phyloP scores from a whole-genome alignment of 2,888 invertebrate species.

The Luperina nickerlii region DNA sequence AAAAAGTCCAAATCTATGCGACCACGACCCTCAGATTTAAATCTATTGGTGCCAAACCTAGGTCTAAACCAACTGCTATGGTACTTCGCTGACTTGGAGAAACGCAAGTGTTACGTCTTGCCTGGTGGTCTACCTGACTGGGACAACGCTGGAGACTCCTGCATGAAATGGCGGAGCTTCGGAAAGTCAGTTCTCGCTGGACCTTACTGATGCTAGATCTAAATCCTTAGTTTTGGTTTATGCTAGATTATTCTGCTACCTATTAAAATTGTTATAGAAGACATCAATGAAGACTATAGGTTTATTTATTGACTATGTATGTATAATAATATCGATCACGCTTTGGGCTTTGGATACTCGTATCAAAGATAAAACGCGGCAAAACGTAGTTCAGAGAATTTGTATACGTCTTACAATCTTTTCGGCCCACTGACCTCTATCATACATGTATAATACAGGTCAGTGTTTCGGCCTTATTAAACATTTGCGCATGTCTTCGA shows the following conservation, averaged over 20 bases:
- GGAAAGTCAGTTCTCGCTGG: slow-evolving; percentile 92
- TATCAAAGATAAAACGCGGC: slow-evolving; percentile 5
- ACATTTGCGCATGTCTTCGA: slow-evolving; percentile 31
- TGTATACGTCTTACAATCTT: not conserved
- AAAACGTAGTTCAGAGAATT: not conserved
- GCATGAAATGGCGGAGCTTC: slow-evolving; percentile 96
- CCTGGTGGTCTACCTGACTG: slow-evolving; percentile 94
- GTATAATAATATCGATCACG: not conserved
- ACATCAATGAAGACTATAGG: not conserved
- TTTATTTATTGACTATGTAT: not conserved
- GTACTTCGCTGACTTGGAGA: slow-evolving; percentile 97
- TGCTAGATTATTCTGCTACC: slow-evolving; percentile 15
- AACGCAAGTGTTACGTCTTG: slow-evolving; percentile 94
- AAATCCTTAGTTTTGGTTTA: not conserved
- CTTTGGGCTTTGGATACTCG: not conserved
- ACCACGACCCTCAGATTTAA: too few relatives aligned
- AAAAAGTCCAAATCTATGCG: not conserved
- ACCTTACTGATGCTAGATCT: slow-evolving; percentile 33
- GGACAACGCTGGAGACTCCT: slow-evolving; percentile 94
- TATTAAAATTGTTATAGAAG: not conserved
- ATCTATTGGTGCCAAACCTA: slow-evolving; percentile 65
- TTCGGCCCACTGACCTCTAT: too few relatives aligned
- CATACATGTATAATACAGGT: too few relatives aligned
- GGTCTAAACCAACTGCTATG: slow-evolving; percentile 97
- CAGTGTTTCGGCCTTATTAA: not conserved